Conservation (phyloP, 2,113 vertebrate genomes). For the Strigops habroptila region DNA sequence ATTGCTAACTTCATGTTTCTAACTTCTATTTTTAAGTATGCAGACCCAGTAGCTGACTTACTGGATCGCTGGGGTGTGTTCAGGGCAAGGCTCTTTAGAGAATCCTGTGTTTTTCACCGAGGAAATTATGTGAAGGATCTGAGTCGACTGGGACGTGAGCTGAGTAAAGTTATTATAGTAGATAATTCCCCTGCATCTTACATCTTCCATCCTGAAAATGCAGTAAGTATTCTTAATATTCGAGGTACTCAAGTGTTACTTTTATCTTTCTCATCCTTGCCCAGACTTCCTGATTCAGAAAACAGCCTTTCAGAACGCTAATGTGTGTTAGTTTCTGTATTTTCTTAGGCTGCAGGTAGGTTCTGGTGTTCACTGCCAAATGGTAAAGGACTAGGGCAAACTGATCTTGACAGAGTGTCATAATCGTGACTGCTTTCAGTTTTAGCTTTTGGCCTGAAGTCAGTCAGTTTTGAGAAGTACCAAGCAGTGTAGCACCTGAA, state of each 20-base stretch:
- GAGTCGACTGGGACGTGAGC: conserved; percentile 91
- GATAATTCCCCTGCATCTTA: conserved; percentile 98
- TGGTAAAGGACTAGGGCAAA: background rate
- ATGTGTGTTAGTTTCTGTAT: background rate
- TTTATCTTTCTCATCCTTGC: background rate
- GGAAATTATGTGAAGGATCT: conserved; percentile 99
- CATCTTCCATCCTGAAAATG: conserved; percentile 98
- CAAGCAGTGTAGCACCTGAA: background rate
- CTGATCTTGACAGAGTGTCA: background rate
- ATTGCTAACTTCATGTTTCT: background rate
- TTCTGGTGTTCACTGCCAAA: background rate
- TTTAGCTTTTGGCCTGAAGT: background rate
- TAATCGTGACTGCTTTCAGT: background rate
- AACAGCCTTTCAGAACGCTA: background rate
- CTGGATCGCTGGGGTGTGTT: conserved; percentile 97
- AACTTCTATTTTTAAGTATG: conserved; percentile 78
- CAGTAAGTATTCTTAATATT: conserved; percentile 77
- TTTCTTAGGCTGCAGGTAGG: background rate
- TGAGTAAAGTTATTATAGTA: conserved; percentile 94
- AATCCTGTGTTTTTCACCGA: conserved; percentile 97
- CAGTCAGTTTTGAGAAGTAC: background rate
- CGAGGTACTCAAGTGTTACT: rapidly evolving
- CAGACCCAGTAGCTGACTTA: conserved; percentile 95
- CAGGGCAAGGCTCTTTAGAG: conserved; percentile 92
- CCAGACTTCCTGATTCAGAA: background rate